Conservation (phyloP, 2,888 invertebrate species). For the Drosophila incognita region DNA sequence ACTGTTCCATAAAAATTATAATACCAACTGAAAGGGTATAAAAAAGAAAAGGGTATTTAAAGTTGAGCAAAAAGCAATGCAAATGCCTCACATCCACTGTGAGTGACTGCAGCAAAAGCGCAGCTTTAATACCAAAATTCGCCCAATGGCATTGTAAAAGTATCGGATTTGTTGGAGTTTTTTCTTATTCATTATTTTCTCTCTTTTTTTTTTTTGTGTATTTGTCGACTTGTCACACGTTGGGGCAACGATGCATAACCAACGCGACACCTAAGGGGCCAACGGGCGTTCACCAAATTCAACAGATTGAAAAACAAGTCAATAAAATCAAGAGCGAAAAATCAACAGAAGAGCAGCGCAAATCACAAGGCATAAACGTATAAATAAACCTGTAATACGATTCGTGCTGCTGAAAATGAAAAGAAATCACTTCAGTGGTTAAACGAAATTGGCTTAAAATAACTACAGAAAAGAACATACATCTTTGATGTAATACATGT, state of each 20-base stretch:
- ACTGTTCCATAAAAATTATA: background rate
- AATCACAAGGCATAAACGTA: constrained; percentile 1
- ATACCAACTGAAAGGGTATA: background rate
- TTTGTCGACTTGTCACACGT: constrained; percentile 29
- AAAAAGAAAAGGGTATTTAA: constrained; percentile 3
- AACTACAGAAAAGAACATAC: background rate
- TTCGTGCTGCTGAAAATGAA: constrained; percentile 1
- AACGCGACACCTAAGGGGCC: constrained; percentile 44
- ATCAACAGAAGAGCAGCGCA: constrained; percentile 3
- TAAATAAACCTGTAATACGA: constrained; percentile 1
- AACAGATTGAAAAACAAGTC: constrained; percentile 52
- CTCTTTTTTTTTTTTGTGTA: constrained; percentile 4
- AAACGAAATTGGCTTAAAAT: background rate
- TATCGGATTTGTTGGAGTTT: constrained; percentile 7
- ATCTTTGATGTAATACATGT: background rate
- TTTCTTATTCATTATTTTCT: background rate
- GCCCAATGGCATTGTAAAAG: constrained; percentile 10
- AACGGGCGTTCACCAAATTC: constrained; percentile 31
- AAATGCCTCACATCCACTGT: background rate
- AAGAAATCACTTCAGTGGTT: background rate
- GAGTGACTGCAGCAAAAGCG: constrained; percentile 1
- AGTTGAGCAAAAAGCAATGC: constrained; percentile 5
- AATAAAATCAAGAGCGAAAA: constrained; percentile 29
- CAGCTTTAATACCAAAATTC: constrained; percentile 29
- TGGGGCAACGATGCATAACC: constrained; percentile 46